Percentiles rank a stretch among this genome's conserved stretches.
Conservation (phyloP, 1,140 invertebrate genomes). For the Calephelis nemesis region DNA sequence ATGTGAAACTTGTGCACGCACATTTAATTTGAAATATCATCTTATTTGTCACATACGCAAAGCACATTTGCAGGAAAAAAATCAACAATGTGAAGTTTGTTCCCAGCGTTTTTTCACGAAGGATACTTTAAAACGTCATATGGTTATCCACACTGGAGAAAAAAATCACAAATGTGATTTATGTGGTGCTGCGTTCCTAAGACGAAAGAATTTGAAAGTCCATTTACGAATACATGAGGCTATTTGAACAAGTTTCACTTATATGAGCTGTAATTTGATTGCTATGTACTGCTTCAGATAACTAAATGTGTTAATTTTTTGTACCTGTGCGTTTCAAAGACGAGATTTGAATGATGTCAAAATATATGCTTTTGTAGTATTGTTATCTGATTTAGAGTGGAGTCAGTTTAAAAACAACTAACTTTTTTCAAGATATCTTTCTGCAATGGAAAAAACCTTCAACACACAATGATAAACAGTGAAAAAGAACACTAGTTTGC, state of each 20-base stretch:
- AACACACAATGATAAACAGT: too few species aligned
- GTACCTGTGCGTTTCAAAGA: too few species aligned
- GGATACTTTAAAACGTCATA: conserved; percentile 69
- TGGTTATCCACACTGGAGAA: conserved; percentile 84
- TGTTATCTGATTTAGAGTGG: too few species aligned
- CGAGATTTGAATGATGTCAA: too few species aligned
- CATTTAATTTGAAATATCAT: conserved; percentile 67
- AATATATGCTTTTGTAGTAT: too few species aligned
- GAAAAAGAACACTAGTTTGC: too few species aligned
- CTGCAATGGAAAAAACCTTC: too few species aligned
- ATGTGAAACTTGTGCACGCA: conserved; percentile 63
- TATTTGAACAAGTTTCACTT: not conserved
- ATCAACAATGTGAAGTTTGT: conserved; percentile 67
- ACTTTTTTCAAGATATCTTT: too few species aligned
- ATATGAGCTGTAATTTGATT: not conserved
- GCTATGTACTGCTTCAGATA: too few species aligned
- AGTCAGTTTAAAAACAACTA: too few species aligned
- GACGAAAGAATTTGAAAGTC: conserved; percentile 65
- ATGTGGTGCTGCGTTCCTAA: conserved; percentile 82
- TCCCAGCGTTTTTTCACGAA: conserved; percentile 77
- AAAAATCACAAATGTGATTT: conserved; percentile 86
- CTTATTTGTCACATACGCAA: conserved; percentile 65
- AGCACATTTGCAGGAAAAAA: conserved; percentile 66
- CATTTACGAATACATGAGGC: conserved; percentile 61
- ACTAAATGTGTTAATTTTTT: too few species aligned